Percentiles rank a stretch among this genome's conserved stretches.
phyloP scores from a whole-genome alignment of 2,888 invertebrate species.

The Zaprionus bogoriensis region DNA sequence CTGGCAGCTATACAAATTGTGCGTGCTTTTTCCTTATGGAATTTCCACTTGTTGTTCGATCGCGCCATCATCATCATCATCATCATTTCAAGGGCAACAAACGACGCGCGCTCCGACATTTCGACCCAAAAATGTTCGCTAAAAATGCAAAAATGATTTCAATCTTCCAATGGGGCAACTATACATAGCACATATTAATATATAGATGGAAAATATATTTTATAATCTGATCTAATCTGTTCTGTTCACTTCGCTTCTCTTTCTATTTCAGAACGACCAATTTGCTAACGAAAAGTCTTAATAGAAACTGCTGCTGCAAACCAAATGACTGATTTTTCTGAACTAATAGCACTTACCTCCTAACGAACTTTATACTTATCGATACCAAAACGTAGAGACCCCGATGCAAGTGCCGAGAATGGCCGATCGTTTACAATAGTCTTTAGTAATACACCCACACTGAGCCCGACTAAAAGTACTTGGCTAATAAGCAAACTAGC shows the following conservation, averaged over 20 bases:
- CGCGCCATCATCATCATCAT: neutral
- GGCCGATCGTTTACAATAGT: constrained; percentile 26
- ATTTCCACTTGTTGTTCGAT: constrained; percentile 47
- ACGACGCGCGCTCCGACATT: neutral
- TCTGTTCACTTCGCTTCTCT: constrained; percentile 20
- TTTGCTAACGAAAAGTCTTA: constrained; percentile 71
- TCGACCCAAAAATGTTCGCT: neutral
- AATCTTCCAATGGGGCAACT: neutral
- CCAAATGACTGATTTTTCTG: constrained; percentile 76
- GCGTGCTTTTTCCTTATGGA: constrained; percentile 23
- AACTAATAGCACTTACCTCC: constrained; percentile 45
- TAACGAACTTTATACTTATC: constrained; percentile 42
- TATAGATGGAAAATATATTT: neutral
- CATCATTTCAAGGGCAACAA: constrained; percentile 29
- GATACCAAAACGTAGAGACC: neutral
- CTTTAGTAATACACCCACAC: neutral
- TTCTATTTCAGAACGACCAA: constrained; percentile 71
- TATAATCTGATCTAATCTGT: constrained; percentile 3
- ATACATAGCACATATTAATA: neutral
- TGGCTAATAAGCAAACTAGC: constrained; percentile 7
- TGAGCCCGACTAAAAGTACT: constrained; percentile 7
- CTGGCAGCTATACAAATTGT: constrained; percentile 14
- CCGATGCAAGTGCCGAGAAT: constrained; percentile 13
- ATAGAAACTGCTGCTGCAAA: constrained; percentile 62
- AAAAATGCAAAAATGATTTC: neutral